These are phyloP conservation scores for Lasioglossum villosulum DNA, from an alignment of 2,888 invertebrate genomes.

Conservation along the genomic window DNA sequence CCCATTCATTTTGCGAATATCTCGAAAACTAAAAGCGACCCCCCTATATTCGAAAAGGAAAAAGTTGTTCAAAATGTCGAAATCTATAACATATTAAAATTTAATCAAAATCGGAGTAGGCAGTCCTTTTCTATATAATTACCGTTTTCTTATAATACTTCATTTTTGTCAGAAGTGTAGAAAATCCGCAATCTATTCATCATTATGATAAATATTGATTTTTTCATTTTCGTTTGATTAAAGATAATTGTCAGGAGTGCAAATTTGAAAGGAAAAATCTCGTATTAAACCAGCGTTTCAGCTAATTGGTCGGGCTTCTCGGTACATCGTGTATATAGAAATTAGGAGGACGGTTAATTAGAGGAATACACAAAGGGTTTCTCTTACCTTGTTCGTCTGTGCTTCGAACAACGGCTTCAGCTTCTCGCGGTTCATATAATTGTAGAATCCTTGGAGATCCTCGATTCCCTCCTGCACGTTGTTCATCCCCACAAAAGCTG, in stretches of 20 bases:
- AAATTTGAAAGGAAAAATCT: neutral
- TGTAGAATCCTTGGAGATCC: constrained; percentile 90
- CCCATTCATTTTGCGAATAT: too few relatives aligned
- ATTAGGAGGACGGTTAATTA: constrained; percentile 9
- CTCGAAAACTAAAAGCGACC: too few relatives aligned
- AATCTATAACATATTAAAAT: too few relatives aligned
- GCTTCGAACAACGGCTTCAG: constrained; percentile 89
- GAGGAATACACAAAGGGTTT: neutral
- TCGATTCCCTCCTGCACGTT: constrained; percentile 93
- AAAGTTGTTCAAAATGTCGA: too few relatives aligned
- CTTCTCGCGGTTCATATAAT: constrained; percentile 91
- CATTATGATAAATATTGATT: neutral
- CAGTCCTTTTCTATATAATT: too few relatives aligned
- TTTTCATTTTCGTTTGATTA: neutral
- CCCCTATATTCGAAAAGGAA: too few relatives aligned
- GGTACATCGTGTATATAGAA: neutral
- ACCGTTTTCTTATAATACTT: too few relatives aligned
- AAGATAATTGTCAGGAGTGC: neutral
- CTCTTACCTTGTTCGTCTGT: constrained; percentile 88
- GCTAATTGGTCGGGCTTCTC: neutral
- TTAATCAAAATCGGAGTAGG: too few relatives aligned
- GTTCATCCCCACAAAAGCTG: constrained; percentile 91
- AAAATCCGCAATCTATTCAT: neutral
- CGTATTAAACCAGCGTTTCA: neutral
- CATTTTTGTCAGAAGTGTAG: too few relatives aligned